Evolutionary conservation across 2,888 invertebrate genomes (phyloP).

Genomic region (Ptychoptera albimana): DNA sequence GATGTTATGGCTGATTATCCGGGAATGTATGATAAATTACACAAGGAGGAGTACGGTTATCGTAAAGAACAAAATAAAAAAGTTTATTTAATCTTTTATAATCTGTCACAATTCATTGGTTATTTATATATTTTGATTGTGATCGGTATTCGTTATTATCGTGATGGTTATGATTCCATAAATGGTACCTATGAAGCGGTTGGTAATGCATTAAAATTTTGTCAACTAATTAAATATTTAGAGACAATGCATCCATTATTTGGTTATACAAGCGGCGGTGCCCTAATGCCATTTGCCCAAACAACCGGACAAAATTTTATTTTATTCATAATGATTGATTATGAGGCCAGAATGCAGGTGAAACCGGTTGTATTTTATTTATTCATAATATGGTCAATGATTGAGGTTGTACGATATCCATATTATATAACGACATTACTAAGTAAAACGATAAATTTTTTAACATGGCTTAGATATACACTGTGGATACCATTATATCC

Average conservation of each 20-base stretch:
- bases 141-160: conserved; percentile 55
- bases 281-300: conserved; percentile 59
- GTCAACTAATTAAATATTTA: conserved; percentile 66
- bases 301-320: conserved; percentile 62
- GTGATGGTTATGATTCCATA: conserved; percentile 56
- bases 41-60: conserved; percentile 64
- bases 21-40: conserved; percentile 52
- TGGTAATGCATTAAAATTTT: conserved; percentile 60
- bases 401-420: conserved; percentile 81
- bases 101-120: conserved; percentile 77
- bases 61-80: conserved; percentile 62
- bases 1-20: conserved; percentile 66
- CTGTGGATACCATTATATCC: conserved; percentile 92
- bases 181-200: conserved; percentile 53
- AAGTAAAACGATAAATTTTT: conserved; percentile 49
- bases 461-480: conserved; percentile 88
- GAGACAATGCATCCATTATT: conserved; percentile 83
- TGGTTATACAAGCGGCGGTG: conserved; percentile 70
- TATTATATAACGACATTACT: conserved; percentile 75
- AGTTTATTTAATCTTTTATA: conserved; percentile 76
- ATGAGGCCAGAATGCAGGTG: conserved; percentile 71
- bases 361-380: conserved; percentile 79
- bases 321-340: conserved; percentile 66
- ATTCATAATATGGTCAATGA: conserved; percentile 65
- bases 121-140: conserved; percentile 61